Evolutionary conservation across 1,140 invertebrate species (phyloP).

Genomic region (Goniozus legneri): DNA sequence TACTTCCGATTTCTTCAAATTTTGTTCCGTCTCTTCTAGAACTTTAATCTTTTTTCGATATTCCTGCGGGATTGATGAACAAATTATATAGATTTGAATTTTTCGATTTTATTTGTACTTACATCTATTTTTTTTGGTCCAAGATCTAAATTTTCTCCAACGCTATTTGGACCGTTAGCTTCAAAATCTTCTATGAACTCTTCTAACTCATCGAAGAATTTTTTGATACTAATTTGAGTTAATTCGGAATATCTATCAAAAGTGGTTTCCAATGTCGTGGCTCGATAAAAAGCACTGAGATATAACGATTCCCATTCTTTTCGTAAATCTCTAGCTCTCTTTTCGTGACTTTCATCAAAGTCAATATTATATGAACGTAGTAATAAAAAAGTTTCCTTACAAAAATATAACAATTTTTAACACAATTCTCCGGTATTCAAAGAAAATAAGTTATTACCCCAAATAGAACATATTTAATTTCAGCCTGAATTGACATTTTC

Average conservation of each 20-base stretch:
- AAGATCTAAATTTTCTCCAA: constrained; percentile 70
- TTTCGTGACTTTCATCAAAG: constrained; percentile 52
- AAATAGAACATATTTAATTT: constrained; percentile 67
- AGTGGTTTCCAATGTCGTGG: constrained; percentile 66
- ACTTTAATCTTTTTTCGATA: constrained; percentile 66
- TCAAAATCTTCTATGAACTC: constrained; percentile 73
- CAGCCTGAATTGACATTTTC: constrained; percentile 68
- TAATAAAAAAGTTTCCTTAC: constrained; percentile 38
- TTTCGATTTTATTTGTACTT: constrained; percentile 6
- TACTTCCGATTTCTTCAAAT: constrained; percentile 75
- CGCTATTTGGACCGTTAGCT: constrained; percentile 70
- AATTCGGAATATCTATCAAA: constrained; percentile 77
- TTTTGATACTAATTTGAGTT: constrained; percentile 67
- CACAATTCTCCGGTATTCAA: not conserved
- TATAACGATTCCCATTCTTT: constrained; percentile 67
- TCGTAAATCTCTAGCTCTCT: constrained; percentile 60
- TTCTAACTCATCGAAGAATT: constrained; percentile 64
- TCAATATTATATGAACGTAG: constrained; percentile 40
- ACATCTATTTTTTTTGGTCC: constrained; percentile 69
- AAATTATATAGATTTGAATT: not conserved
- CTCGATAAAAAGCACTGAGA: constrained; percentile 64
- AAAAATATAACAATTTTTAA: constrained; percentile 5
- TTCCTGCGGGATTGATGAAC: constrained; percentile 46
- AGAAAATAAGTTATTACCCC: not conserved
- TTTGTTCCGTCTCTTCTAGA: constrained; percentile 64